Percentiles rank a stretch among this genome's conserved stretches.
Evolutionary conservation across 2,797 vertebrate species (phyloP).

Genomic region (Glyptemys insculpta): DNA sequence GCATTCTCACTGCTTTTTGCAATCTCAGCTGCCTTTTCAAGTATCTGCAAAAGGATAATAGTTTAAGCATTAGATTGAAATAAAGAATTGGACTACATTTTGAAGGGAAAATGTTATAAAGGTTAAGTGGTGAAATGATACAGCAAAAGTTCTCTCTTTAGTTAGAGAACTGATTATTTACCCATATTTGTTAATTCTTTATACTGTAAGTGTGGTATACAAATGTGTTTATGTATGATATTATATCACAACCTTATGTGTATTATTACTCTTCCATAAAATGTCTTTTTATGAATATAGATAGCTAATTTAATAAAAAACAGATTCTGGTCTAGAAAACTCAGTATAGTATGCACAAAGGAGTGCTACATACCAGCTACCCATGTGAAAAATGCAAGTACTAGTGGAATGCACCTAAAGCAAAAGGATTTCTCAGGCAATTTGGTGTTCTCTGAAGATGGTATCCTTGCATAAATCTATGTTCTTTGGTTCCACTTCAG

Average conservation of each 20-base stretch:
- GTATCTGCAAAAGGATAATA: conserved; percentile 85
- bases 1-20: conserved; percentile 87
- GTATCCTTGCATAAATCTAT: background rate
- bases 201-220: background rate
- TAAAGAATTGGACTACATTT: background rate
- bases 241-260: background rate
- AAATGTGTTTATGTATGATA: background rate
- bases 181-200: background rate
- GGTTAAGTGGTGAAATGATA: background rate
- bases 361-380: background rate
- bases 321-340: background rate
- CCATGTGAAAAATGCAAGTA: background rate
- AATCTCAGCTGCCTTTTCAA: conserved; percentile 97
- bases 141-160: background rate
- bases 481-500: background rate
- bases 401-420: background rate
- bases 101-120: background rate
- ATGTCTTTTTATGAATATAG: background rate
- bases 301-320: background rate
- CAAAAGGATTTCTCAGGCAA: background rate
- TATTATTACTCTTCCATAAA: background rate
- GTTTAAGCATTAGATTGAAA: background rate
- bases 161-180: background rate
- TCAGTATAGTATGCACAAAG: too few species aligned
- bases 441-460: background rate